Conservation (phyloP, 2,113 vertebrate genomes). For the Falcunculus frontatus region DNA sequence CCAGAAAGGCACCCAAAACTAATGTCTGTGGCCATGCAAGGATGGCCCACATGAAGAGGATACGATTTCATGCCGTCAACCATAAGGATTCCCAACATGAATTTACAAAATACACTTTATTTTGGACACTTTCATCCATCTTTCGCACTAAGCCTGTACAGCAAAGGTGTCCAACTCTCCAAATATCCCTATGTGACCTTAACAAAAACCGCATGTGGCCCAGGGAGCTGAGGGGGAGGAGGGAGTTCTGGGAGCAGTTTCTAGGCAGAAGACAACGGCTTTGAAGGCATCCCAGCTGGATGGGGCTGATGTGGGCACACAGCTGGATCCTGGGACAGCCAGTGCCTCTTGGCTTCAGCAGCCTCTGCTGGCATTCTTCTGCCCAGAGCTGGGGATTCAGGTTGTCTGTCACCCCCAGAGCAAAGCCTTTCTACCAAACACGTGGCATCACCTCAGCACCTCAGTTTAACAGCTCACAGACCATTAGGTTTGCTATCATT, state of each 20-base stretch:
- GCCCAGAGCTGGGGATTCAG: neutral
- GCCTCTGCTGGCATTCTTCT: neutral
- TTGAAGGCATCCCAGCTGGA: neutral
- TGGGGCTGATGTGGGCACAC: neutral
- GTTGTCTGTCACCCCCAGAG: neutral
- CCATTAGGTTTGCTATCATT: neutral
- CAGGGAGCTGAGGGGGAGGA: neutral
- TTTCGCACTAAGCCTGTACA: neutral
- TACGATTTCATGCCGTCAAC: neutral
- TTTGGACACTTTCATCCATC: neutral
- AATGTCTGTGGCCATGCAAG: neutral
- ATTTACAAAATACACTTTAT: neutral
- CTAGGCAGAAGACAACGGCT: neutral
- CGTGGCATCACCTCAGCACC: neutral
- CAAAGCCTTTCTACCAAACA: neutral
- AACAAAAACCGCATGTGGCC: neutral
- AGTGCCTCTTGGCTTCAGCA: neutral
- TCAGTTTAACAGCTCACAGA: neutral
- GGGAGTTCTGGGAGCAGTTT: neutral
- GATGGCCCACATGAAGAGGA: neutral
- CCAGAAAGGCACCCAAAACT: neutral
- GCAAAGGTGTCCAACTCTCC: neutral
- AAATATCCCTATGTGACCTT: neutral
- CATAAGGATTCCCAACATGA: neutral
- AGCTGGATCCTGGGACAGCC: neutral